A percentile compares a stretch with the other conserved stretches of the same genome.
Evolutionary conservation across 1,140 invertebrate genomes (phyloP).

Genomic region (Papilio machaon): DNA sequence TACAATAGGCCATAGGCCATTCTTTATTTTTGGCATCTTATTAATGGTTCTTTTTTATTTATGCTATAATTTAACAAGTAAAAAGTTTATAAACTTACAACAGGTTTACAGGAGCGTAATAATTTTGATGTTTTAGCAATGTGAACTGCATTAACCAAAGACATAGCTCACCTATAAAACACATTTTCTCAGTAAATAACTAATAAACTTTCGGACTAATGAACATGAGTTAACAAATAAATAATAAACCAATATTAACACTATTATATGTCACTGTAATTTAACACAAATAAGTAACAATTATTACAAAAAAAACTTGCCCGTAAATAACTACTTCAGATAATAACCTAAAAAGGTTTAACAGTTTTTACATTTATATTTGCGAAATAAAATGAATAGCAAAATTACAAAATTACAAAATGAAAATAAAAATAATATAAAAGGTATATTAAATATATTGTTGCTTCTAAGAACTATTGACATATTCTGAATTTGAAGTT

Average conservation of each 20-base stretch:
- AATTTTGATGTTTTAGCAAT: constrained; percentile 27
- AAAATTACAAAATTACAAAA: not conserved
- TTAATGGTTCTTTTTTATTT: not conserved
- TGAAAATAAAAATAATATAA: not conserved
- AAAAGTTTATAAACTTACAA: not conserved
- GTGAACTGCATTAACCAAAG: constrained; percentile 10
- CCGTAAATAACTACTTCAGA: not conserved
- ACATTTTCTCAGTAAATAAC: not conserved
- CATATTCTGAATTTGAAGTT: constrained; percentile 21
- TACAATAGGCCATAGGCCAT: no score
- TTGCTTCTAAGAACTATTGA: not conserved
- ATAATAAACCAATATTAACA: no score
- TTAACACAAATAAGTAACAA: not conserved
- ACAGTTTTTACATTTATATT: constrained; percentile 6
- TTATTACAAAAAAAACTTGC: not conserved
- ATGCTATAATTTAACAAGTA: not conserved
- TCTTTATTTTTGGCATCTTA: no score
- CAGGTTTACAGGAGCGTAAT: not conserved
- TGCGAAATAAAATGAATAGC: not conserved
- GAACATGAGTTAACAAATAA: no score
- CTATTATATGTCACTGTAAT: no score
- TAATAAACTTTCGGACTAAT: not conserved
- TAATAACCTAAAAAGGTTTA: not conserved
- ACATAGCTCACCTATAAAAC: not conserved
- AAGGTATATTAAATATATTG: not conserved